phyloP scores from a whole-genome alignment of 1,140 invertebrate species.

The Atta texana region DNA sequence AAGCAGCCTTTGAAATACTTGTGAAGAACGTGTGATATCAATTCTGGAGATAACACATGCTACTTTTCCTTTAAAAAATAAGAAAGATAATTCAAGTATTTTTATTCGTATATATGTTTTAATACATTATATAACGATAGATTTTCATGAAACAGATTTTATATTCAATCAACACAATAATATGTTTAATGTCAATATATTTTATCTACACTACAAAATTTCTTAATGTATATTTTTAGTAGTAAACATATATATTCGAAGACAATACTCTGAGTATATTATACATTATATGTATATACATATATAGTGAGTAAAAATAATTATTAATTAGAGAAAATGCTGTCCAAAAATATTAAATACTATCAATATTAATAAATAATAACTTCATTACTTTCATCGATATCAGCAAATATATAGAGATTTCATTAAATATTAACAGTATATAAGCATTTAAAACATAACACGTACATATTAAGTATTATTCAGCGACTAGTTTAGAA shows the following conservation, averaged over 20 bases:
- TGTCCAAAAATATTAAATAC: constrained; percentile 56
- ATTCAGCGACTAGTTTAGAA: constrained; percentile 41
- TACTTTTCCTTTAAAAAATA: constrained; percentile 33
- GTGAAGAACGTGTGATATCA: not conserved
- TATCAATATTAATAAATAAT: constrained; percentile 62
- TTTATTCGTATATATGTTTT: constrained; percentile 56
- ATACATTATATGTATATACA: constrained; percentile 32
- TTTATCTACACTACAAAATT: constrained; percentile 34
- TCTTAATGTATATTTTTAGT: constrained; percentile 46
- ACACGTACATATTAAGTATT: constrained; percentile 41
- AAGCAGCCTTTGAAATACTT: not conserved
- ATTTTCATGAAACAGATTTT: constrained; percentile 36
- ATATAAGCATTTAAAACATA: constrained; percentile 55
- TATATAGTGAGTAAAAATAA: constrained; percentile 11
- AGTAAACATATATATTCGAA: constrained; percentile 38
- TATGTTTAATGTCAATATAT: constrained; percentile 42
- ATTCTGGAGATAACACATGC: constrained; percentile 50
- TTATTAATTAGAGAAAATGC: constrained; percentile 41
- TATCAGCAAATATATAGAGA: constrained; percentile 57
- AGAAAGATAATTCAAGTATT: constrained; percentile 48
- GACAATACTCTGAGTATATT: constrained; percentile 41
- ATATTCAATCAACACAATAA: constrained; percentile 30
- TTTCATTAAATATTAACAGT: constrained; percentile 65
- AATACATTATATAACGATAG: constrained; percentile 47
- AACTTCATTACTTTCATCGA: constrained; percentile 38